These are phyloP conservation scores for Unio delphinus DNA, from an alignment of 2,888 invertebrate genomes.

Conservation along the genomic window DNA sequence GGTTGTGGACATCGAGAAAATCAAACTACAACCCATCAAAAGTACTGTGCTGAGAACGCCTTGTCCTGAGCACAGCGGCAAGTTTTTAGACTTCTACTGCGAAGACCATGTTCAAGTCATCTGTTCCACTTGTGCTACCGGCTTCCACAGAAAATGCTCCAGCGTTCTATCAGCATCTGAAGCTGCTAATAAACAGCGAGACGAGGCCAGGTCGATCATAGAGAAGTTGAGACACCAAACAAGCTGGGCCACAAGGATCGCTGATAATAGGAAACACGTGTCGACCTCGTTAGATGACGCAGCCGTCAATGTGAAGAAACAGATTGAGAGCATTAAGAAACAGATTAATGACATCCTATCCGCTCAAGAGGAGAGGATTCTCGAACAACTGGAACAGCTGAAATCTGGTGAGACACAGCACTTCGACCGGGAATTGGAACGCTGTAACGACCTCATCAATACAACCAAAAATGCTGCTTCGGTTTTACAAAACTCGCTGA, in stretches of 20 bases:
- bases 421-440: conserved; percentile 33
- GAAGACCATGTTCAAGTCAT: conserved; percentile 42
- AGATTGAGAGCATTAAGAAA: conserved; percentile 37
- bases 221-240: conserved; percentile 40
- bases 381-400: conserved; percentile 34
- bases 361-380: conserved; percentile 35
- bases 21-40: conserved; percentile 39
- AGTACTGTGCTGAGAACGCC: conserved; percentile 35
- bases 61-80: conserved; percentile 37
- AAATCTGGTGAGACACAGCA: conserved; percentile 31
- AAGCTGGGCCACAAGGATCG: conserved; percentile 37
- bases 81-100: conserved; percentile 42
- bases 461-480: conserved; percentile 37
- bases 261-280: conserved; percentile 40
- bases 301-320: conserved; percentile 33
- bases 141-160: conserved; percentile 33
- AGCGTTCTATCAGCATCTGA: conserved; percentile 33
- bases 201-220: conserved; percentile 29
- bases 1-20: conserved; percentile 35
- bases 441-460: conserved; percentile 35
- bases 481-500: conserved; percentile 37
- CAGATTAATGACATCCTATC: conserved; percentile 39
- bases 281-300: conserved; percentile 30
- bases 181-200: conserved; percentile 30
- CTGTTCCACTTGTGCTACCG: conserved; percentile 40